Percentiles rank a stretch among this genome's conserved stretches.
phyloP scores from a whole-genome alignment of 2,888 invertebrate species.

The Brachyptera risi region DNA sequence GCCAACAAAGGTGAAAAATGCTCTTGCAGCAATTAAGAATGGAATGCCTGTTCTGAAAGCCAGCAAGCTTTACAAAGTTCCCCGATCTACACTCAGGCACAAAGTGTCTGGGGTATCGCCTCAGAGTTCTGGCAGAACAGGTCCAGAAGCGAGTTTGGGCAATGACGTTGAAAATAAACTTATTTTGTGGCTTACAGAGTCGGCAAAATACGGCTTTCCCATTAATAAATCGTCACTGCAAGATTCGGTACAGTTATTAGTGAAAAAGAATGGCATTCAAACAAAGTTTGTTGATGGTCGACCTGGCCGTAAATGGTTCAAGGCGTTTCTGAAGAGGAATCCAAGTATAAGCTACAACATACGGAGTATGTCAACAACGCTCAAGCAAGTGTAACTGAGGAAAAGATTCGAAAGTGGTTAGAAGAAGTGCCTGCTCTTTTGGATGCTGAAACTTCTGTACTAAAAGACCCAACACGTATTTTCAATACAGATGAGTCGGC shows the following conservation, averaged over 20 bases:
- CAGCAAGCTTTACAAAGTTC: conserved; percentile 20
- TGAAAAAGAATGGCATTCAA: conserved; percentile 28
- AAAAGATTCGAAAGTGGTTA: conserved; percentile 24
- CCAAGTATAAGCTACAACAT: conserved; percentile 29
- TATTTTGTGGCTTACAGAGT: conserved; percentile 32
- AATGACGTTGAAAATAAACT: conserved; percentile 30
- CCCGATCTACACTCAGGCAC: conserved; percentile 22
- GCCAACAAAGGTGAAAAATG: neutral
- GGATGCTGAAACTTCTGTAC: neutral
- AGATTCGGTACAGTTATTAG: conserved; percentile 33
- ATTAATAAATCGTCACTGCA: conserved; percentile 31
- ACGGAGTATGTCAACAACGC: conserved; percentile 32
- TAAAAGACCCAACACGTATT: conserved; percentile 7
- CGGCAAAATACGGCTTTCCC: conserved; percentile 33
- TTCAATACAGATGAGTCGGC: conserved; percentile 37
- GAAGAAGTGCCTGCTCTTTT: neutral
- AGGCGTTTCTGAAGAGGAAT: conserved; percentile 33
- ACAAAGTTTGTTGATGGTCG: conserved; percentile 22
- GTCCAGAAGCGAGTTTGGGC: conserved; percentile 31
- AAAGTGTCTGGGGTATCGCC: conserved; percentile 20
- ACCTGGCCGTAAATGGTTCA: conserved; percentile 33
- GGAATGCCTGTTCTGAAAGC: conserved; percentile 23
- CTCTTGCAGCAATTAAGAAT: neutral
- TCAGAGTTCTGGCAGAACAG: conserved; percentile 29
- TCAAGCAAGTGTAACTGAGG: conserved; percentile 12